A percentile compares a stretch with the other conserved stretches of the same genome.
Evolutionary conservation across 2,888 invertebrate species (phyloP).

Genomic region (Aromia moschata): DNA sequence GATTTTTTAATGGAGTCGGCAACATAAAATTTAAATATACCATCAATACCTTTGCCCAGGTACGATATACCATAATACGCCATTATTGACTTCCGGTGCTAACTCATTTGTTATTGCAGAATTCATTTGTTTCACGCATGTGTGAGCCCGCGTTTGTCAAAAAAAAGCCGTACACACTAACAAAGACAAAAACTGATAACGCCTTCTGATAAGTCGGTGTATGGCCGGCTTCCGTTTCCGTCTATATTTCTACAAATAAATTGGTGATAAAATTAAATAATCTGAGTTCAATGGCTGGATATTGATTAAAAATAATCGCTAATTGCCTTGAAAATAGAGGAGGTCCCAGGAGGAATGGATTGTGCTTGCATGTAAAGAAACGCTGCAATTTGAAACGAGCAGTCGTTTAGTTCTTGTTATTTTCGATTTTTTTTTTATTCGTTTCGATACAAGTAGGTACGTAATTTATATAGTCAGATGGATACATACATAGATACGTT

Average conservation of each 20-base stretch:
- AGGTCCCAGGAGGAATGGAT: background rate
- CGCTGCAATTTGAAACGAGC: too few relatives aligned
- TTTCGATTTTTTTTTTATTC: too few relatives aligned
- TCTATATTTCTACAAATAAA: constrained; percentile 46
- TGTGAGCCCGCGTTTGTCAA: constrained; percentile 56
- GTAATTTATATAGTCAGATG: too few relatives aligned
- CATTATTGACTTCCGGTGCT: constrained; percentile 60
- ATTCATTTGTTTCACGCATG: constrained; percentile 60
- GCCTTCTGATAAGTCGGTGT: constrained; percentile 52
- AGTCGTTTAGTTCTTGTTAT: too few relatives aligned
- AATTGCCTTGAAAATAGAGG: constrained; percentile 1
- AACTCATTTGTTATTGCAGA: constrained; percentile 60
- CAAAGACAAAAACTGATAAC: constrained; percentile 58
- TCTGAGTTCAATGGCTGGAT: constrained; percentile 52
- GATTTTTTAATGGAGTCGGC: constrained; percentile 39
- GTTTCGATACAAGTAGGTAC: too few relatives aligned
- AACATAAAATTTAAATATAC: constrained; percentile 40
- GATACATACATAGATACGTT: too few relatives aligned
- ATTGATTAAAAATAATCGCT: constrained; percentile 42
- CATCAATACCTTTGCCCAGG: constrained; percentile 27
- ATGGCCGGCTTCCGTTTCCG: constrained; percentile 56
- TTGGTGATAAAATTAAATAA: constrained; percentile 48
- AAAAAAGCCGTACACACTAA: constrained; percentile 50
- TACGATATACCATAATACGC: constrained; percentile 39
- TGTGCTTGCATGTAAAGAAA: too few relatives aligned